These are phyloP conservation scores for Dromius quadrimaculatus DNA, from an alignment of 2,888 invertebrate genomes.

Conservation along the genomic window DNA sequence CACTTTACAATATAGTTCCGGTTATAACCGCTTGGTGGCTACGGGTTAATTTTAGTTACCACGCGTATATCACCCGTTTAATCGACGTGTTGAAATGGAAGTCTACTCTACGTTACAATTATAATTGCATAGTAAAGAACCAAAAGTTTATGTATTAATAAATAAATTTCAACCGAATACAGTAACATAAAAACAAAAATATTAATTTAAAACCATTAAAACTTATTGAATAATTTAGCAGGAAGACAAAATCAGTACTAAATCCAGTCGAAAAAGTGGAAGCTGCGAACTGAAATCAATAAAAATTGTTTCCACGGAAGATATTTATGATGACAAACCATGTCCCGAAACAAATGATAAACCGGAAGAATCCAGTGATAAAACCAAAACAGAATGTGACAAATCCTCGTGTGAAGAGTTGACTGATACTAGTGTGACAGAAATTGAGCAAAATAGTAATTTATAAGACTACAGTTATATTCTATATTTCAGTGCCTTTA, in stretches of 20 bases:
- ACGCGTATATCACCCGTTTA: too few species aligned
- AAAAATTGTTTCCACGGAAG: conserved; percentile 19
- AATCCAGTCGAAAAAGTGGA: conserved; percentile 13
- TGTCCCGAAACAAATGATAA: neutral
- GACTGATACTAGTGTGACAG: neutral
- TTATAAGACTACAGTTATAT: neutral
- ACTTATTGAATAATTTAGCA: conserved; percentile 3
- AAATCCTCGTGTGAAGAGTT: neutral
- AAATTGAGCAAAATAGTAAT: conserved; percentile 10
- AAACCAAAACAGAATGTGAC: conserved; percentile 6
- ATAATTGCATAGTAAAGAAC: too few species aligned
- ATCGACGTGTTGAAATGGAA: too few species aligned
- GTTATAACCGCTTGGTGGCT: too few species aligned
- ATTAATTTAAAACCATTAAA: too few species aligned
- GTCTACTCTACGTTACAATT: too few species aligned
- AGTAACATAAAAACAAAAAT: too few species aligned
- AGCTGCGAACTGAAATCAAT: conserved; percentile 36
- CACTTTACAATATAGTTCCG: too few species aligned
- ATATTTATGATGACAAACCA: neutral
- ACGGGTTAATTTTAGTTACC: too few species aligned
- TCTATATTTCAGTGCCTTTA: conserved; percentile 30
- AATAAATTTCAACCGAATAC: too few species aligned
- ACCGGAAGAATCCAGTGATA: conserved; percentile 6
- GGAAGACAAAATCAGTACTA: conserved; percentile 1
- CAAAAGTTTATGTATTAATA: too few species aligned